A percentile compares a stretch with the other conserved stretches of the same genome.
These are phyloP conservation scores for Scaptomyza graminum DNA, from an alignment of 1,140 invertebrate genomes.

Conservation along the genomic window DNA sequence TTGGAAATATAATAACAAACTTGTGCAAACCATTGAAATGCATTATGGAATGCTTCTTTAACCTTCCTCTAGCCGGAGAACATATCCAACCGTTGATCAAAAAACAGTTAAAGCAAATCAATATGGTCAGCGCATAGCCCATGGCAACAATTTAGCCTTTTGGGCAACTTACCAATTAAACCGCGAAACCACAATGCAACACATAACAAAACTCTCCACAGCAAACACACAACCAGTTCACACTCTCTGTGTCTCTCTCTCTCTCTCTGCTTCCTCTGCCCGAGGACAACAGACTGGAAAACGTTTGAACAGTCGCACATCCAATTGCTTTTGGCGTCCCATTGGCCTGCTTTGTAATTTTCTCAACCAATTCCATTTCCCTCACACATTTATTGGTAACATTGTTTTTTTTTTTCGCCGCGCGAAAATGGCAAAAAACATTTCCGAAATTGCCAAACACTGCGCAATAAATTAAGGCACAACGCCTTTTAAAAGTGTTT, in stretches of 20 bases:
- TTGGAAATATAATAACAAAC: constrained; percentile 1
- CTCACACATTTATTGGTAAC: constrained; percentile 32
- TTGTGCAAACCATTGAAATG: no score
- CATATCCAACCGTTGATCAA: background rate
- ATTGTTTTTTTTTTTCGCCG: constrained; percentile 3
- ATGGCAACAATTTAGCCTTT: no score
- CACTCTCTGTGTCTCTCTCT: background rate
- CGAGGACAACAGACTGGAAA: no score
- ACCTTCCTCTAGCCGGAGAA: no score
- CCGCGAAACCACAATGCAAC: constrained; percentile 10
- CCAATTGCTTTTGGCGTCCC: constrained; percentile 53
- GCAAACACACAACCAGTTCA: background rate
- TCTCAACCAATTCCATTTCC: constrained; percentile 27
- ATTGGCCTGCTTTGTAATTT: constrained; percentile 52
- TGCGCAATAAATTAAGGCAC: constrained; percentile 44
- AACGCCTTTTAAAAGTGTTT: constrained; percentile 6
- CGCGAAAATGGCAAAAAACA: constrained; percentile 11
- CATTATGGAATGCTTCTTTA: no score
- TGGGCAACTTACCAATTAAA: constrained; percentile 1
- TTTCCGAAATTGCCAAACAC: constrained; percentile 24
- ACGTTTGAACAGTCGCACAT: constrained; percentile 3
- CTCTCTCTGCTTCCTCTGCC: no score
- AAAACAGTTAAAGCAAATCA: constrained; percentile 9
- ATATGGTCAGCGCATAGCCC: constrained; percentile 12
- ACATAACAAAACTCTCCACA: background rate